These are phyloP conservation scores for Marcusenius ussheri DNA, from an alignment of 2,113 vertebrate genomes.

Conservation along the genomic window DNA sequence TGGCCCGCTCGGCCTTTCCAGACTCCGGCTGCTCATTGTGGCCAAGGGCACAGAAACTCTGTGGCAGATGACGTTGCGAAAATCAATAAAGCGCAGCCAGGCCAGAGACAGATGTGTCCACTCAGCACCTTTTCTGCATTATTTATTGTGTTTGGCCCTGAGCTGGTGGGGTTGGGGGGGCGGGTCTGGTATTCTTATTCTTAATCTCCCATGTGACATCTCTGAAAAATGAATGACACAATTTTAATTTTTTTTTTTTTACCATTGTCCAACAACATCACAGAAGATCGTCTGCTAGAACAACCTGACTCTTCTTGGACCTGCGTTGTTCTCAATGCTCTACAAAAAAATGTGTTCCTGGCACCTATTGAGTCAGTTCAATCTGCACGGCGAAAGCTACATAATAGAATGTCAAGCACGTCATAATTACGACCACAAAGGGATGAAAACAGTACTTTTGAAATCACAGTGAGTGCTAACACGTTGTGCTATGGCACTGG, in stretches of 20 bases:
- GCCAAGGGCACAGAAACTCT: slow-evolving; percentile 40
- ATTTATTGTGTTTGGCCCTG: neutral
- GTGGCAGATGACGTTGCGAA: slow-evolving; percentile 54
- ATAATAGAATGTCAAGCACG: neutral
- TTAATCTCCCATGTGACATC: neutral
- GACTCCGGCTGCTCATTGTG: slow-evolving; percentile 48
- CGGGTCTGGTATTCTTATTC: no score
- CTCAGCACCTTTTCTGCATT: neutral
- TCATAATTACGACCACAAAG: neutral
- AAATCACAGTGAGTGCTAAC: neutral
- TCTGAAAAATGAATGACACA: neutral
- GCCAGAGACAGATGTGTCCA: neutral
- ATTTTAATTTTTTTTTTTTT: neutral
- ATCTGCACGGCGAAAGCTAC: neutral
- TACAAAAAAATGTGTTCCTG: neutral
- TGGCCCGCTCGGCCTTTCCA: slow-evolving; percentile 52
- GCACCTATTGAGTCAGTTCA: neutral
- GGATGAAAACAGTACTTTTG: neutral
- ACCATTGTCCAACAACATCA: neutral
- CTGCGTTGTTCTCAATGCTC: neutral
- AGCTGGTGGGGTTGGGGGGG: neutral
- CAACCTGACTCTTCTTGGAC: neutral
- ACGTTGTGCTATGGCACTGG: neutral
- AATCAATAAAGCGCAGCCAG: neutral
- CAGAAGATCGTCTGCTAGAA: neutral